Evolutionary conservation across 1,140 invertebrate species (phyloP), one percentile per base, ranked within the genome.

Genomic region (Heliconius eleuchia): DNA sequence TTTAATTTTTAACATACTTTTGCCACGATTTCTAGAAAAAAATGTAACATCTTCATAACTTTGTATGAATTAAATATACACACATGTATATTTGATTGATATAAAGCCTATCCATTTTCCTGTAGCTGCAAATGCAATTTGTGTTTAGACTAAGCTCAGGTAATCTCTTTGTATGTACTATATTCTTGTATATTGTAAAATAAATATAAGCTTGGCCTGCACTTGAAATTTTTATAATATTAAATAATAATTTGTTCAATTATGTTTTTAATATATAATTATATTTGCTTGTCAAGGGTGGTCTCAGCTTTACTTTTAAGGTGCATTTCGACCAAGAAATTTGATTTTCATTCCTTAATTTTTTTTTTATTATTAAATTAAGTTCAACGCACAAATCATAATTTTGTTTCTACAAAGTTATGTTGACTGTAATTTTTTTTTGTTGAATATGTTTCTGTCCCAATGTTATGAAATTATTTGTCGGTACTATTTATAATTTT

Each of bases 161-260:
- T 75, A 91, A 93, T 92, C 90, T 93, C 91, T 77, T 82, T 87
- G 84, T 88, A 87, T 85, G 83, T 90, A 88, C 83, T 89, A 89
- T 93, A 93, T 93, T 93, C 92, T 93, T 93, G 92, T 93, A 93
- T 92, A 93, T 89, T 93, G 88, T 94, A 91, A 91, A 90, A 84
- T 87, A 85, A 85, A 85, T 73, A 60, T 55, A 75, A 73, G 77
- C 77, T 75, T 19, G 71, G 55, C n/a, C 42, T 52, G 27, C 72
- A 81, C 76, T 75, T 19, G 76, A 46, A 16, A 50, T 19, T 50
- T 78, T 78, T 71, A 72, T 72, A 19, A 37, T 71, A 42, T n/a
- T 37, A 27, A 39, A 30, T 23, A 66, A 11, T 30, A 66, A 3
- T 30, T 66, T 30, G 11, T 57, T 57, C n/a, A 57, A 57, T 55